Base-by-base conservation (phyloP, 2,888 invertebrate species). In the Pterobdella sp. region DNA sequence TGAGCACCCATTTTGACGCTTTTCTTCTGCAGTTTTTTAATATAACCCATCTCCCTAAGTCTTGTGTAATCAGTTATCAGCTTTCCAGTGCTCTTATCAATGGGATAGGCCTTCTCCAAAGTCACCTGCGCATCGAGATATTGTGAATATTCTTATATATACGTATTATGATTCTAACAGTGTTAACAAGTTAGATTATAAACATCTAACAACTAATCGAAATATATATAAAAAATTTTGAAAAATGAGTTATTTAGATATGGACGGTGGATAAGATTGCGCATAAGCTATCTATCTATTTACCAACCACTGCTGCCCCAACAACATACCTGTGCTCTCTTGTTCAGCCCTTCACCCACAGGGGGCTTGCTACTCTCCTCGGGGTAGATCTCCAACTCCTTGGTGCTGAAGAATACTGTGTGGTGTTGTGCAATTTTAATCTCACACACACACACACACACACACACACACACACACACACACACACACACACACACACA, bases 301-400 rank as follows among this genome's bases (percentile, higher is more conserved):
- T 42, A 7, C 49, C 49, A 42, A 14, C 49, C 49, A 42, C 22
- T 22, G 7, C 10, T 14, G 49, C 49, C 49, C 49, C 22, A 14
- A 7, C 49, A 7, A 7, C 49, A 7, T 42, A 42, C 49, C 81
- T 94, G 90, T 0, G 96, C 96, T 49, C 80, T 89, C 22, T 92
- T 87, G 85, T 98, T 98, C 64, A 98, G 86, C 0, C 91, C 95
- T 75, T 88, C 86, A 0, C 96, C 97, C 4, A 91, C 85, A 0
- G 91, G 88, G 0, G 98, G 97, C 83, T 96, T 97, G 74, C 88
- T 88, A 77, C 93, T 91, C 79, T 94, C 92, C 78, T 87, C 86
- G 0, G 96, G 95, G 86, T 98, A 98, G 2, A 98, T 89, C 31
- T 91, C 91, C 1, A 98, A 90, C 84, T 98, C 96, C 81, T 94